A percentile compares a stretch with the other conserved stretches of the same genome.
Conservation (phyloP, 2,113 vertebrate species). For the Bombycilla garrulus region DNA sequence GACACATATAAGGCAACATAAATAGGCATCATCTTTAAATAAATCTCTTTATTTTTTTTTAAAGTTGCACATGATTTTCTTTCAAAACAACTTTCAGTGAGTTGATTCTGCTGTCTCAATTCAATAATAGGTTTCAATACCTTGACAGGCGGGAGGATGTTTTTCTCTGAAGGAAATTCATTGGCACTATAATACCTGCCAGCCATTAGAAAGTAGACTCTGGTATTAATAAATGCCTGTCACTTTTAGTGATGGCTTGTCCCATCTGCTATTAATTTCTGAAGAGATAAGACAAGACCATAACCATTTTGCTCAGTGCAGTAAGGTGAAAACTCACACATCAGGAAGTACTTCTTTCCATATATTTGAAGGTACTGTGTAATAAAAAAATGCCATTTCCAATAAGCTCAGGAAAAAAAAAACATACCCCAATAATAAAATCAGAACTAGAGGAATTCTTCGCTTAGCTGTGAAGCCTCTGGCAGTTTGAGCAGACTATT, state of each 20-base stretch:
- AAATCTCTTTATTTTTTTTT: neutral
- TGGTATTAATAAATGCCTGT: slow-evolving; percentile 40
- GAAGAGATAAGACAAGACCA: slow-evolving; percentile 33
- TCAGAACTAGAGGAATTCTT: slow-evolving; percentile 23
- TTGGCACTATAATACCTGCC: neutral
- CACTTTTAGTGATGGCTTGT: slow-evolving; percentile 12
- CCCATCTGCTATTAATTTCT: slow-evolving; percentile 57
- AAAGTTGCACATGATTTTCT: neutral
- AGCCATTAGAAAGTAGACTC: slow-evolving; percentile 10
- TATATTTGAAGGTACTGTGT: neutral
- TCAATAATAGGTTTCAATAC: slow-evolving; percentile 15
- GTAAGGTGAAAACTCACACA: neutral
- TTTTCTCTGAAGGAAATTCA: slow-evolving; percentile 10
- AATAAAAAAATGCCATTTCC: slow-evolving; percentile 60
- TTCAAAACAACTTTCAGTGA: neutral
- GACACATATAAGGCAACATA: neutral
- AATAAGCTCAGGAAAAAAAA: neutral
- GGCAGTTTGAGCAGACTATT: slow-evolving; percentile 54
- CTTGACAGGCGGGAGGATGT: slow-evolving; percentile 36
- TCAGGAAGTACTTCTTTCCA: slow-evolving; percentile 11
- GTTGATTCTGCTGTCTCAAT: neutral
- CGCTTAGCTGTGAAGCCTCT: slow-evolving; percentile 28
- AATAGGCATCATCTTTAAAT: neutral
- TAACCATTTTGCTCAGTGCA: slow-evolving; percentile 35
- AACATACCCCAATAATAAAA: slow-evolving; percentile 34